These are phyloP conservation scores for Empidonax alnorum DNA, from an alignment of 2,113 vertebrate genomes.

Conservation along the genomic window DNA sequence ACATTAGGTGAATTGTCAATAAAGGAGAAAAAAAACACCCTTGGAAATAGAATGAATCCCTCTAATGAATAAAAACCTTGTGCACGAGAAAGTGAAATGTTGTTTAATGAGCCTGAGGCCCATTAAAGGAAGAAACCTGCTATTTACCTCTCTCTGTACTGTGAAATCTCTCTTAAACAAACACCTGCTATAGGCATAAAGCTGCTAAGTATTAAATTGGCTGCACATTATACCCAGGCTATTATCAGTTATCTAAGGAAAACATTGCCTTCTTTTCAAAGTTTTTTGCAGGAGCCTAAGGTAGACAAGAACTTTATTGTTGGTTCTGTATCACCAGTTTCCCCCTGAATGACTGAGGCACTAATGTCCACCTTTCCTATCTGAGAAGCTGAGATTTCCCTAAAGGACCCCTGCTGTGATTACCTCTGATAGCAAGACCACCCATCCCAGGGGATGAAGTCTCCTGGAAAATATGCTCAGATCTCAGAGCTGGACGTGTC, in stretches of 20 bases:
- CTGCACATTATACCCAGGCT: slow-evolving; percentile 38
- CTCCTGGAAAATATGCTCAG: neutral
- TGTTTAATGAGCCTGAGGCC: slow-evolving; percentile 24
- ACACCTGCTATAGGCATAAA: slow-evolving; percentile 41
- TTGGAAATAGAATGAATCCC: slow-evolving; percentile 14
- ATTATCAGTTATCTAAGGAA: slow-evolving; percentile 55
- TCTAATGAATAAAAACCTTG: slow-evolving; percentile 27
- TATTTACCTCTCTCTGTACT: slow-evolving; percentile 26
- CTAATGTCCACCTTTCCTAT: neutral
- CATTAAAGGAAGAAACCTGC: slow-evolving; percentile 46
- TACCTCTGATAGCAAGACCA: neutral
- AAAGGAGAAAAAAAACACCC: neutral
- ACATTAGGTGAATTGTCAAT: neutral
- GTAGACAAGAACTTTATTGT: slow-evolving; percentile 47
- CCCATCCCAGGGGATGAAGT: neutral
- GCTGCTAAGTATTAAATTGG: slow-evolving; percentile 43
- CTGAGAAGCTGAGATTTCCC: neutral
- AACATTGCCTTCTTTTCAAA: slow-evolving; percentile 34
- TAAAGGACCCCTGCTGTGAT: neutral
- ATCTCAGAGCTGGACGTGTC: neutral
- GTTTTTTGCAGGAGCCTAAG: neutral
- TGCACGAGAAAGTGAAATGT: neutral
- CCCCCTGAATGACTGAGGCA: neutral
- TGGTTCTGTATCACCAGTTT: neutral
- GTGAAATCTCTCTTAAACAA: slow-evolving; percentile 53